Base-by-base conservation (phyloP, 2,888 invertebrate genomes). In the Blomia tropicalis region DNA sequence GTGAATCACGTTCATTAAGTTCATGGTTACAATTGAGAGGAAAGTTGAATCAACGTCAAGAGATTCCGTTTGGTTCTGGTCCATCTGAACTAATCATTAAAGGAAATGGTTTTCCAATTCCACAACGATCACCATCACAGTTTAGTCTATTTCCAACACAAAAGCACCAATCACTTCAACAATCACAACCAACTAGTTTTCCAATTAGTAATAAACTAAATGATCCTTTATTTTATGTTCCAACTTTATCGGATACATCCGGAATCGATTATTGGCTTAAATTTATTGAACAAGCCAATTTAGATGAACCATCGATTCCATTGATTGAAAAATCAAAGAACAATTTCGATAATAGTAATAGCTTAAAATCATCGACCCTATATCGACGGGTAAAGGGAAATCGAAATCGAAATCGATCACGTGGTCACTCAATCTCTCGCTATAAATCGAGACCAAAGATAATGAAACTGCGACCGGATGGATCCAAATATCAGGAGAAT, bases 241-340 rank as follows among this genome's bases (percentile, higher is more conserved):
- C 60, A 7, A 7, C 58, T 22, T n/a, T 62, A 22, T 30, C 58
- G 7, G 62, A 64, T 25, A 43, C 59, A 29, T 56, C 36, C 19
- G 64, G 62, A 5, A 63, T 64, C 11, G 56, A 64, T 31, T 62
- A 64, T 56, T 64, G 64, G 64, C 59, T 64, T 7, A 56, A 62
- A 47, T 64, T 62, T 25, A 58, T 64, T 27, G 64, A 64, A 43
- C 30, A 59, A 32, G 47, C 47, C 4, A 56, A 56, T 14, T 30
- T 56, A n/a, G 56, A 56, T 11, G 56, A 56, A 23, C 56, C 11
- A 29, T n/a, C 23, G 2, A 31, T 36, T 27, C 56, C 56, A 17
- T n/a, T 31, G n/a, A 4, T 3, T 56, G 2, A 56, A 27, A 23
- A 32, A 2, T 14, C 17, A 2, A 2, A 11, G 29, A 22, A 31